These are phyloP conservation scores for Sminthopsis crassicaudata DNA, from an alignment of 2,113 vertebrate species.

Conservation along the genomic window DNA sequence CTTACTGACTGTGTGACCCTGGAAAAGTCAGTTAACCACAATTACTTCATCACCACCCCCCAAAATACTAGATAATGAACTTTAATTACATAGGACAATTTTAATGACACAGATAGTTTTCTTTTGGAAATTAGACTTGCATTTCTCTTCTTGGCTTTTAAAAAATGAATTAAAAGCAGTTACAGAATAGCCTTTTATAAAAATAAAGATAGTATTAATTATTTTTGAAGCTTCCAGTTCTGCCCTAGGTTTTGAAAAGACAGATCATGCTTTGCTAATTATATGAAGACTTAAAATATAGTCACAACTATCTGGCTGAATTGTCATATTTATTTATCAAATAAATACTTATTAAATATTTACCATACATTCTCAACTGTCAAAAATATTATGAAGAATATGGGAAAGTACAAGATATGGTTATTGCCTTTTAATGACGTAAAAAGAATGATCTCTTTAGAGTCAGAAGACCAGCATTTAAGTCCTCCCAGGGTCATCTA, in stretches of 20 bases:
- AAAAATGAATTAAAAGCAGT: not conserved
- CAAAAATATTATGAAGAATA: not conserved
- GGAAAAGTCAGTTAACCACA: too few species aligned
- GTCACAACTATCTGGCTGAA: conserved; percentile 15
- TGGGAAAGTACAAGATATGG: not conserved
- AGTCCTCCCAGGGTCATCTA: not conserved
- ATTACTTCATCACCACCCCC: too few species aligned
- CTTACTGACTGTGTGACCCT: too few species aligned
- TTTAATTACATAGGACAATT: not conserved
- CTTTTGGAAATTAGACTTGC: not conserved
- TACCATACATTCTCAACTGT: not conserved
- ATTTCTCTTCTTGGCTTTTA: not conserved
- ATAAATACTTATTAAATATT: not conserved
- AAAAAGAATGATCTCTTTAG: not conserved
- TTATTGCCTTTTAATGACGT: not conserved
- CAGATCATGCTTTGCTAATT: not conserved
- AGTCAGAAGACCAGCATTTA: not conserved
- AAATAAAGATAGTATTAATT: not conserved
- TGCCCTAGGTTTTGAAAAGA: not conserved
- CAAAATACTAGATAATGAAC: not conserved
- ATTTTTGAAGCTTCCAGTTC: not conserved
- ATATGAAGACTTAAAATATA: not conserved
- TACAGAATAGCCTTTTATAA: not conserved
- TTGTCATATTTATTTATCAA: conserved; percentile 15
- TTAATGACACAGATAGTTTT: not conserved